Base-by-base conservation (phyloP, 2,797 vertebrate species). In the Anabas testudineus region DNA sequence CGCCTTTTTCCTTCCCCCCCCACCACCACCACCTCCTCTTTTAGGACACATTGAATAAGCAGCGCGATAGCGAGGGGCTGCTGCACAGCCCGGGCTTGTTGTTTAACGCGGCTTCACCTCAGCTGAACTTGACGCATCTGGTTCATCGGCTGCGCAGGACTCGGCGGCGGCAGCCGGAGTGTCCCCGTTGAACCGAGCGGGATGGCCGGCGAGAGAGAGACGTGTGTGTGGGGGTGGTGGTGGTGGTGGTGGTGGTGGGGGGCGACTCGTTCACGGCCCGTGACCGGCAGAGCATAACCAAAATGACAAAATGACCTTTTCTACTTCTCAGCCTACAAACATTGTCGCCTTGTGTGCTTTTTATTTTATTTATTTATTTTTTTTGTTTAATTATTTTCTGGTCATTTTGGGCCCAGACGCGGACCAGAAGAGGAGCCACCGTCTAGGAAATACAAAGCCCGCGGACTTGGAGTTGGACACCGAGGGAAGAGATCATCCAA, bases 31-130 rank as follows among this genome's bases (percentile, higher is more conserved):
- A n/a, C n/a, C n/a, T n/a, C n/a, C n/a, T 55, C n/a, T n/a, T 70
- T 74, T 79, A 39, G 57, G 57, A 72, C 74, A 65, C 78, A 75
- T 81, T 75, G 73, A 88, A 85, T 49, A 69, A 77, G 76, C 74
- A 47, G 57, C 28, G 28, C 55, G 47, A 19, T 8, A 30, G 74
- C 22, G 54, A 46, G 6, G 6, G 70, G 26, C 71, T 70, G 56
- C 76, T 56, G 60, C 66, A 70, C 69, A 59, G n/a, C 32, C 65
- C 53, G 19, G 84, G 21, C 81, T 64, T 70, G 78, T 92, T 93
- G 91, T 93, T 74, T 93, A 93, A 93, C 90, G 32, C 82, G 34
- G 77, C 71, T 90, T 94, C 94, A 94, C 93, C 93, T 94, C 85
- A 92, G 87, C 86, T 94, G 94, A 95, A 95, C 94, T 88, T 82